Percentiles rank a stretch among this genome's conserved stretches.
phyloP scores from a whole-genome alignment of 2,888 invertebrate genomes.

The Pseudeuparius sepicola region DNA sequence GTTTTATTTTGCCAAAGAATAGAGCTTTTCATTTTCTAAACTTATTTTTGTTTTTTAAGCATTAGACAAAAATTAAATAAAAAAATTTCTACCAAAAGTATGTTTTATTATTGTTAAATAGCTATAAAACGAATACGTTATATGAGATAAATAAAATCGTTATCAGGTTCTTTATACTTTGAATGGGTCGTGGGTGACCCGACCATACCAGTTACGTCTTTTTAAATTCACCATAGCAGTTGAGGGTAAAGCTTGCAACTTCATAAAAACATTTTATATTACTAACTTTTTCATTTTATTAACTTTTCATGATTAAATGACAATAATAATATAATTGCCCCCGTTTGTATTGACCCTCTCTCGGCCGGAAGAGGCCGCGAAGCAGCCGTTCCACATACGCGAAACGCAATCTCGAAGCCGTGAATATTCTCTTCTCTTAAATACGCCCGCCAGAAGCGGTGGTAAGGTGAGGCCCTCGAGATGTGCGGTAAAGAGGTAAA shows the following conservation, averaged over 20 bases:
- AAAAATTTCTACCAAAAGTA: constrained; percentile 4
- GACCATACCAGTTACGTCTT: constrained; percentile 7
- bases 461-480: too few relatives aligned
- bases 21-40: constrained; percentile 7
- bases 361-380: too few relatives aligned
- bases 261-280: too few relatives aligned
- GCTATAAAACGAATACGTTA: constrained; percentile 1
- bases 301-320: too few relatives aligned
- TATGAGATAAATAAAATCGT: constrained; percentile 3
- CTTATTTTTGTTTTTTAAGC: constrained; percentile 1
- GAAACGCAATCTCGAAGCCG: too few relatives aligned
- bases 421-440: too few relatives aligned
- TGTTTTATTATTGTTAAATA: constrained; percentile 6
- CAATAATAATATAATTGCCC: too few relatives aligned
- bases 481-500: too few relatives aligned
- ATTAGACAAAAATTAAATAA: constrained; percentile 7
- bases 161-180: constrained; percentile 4
- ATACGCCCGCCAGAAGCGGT: too few relatives aligned
- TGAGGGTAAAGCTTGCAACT: constrained; percentile 4
- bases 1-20: constrained; percentile 4
- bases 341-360: too few relatives aligned
- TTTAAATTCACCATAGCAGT: constrained; percentile 5
- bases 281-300: too few relatives aligned
- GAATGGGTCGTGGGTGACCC: constrained; percentile 6
- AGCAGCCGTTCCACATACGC: too few relatives aligned